Evolutionary conservation across 1,140 invertebrate genomes (phyloP), one percentile per base, ranked within the genome.

Genomic region (Drosophila saltans): DNA sequence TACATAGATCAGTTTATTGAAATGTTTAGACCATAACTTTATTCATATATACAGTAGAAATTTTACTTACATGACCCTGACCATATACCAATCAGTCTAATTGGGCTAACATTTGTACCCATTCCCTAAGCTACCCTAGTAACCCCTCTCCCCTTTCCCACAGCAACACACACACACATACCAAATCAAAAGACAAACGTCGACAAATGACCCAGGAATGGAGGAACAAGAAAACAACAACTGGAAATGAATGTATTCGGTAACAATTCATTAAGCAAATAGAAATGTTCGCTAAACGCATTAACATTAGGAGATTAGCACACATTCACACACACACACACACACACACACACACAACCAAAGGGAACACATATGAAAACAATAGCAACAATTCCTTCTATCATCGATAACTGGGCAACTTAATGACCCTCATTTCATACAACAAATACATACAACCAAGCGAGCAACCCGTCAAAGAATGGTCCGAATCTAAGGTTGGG

Each of bases 251-350:
- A 88, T 88, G 80, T 88, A 82, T 88, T 88, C 63, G 80, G 83
- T 88, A 90, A 90, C 84, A 89, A 89, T 89, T 89, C 84, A 89
- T 89, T 89, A 90, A 84, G 81, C 81, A 90, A 89, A 89, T 89
- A 89, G 84, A 89, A 89, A 89, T 89, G 84, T 85, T 64, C 85
- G 81, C 85, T 89, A 89, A 89, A 89, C 84, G 84, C 84, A 89
- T 89, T 89, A 89, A 89, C 84, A 89, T 89, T 89, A 89, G 90
- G 85, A 90, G 84, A 89, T 89, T 89, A 89, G 85, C 84, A 89
- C 84, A 89, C 84, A 89, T 81, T 41, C 40, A 67, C 45, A 48
- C 43, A 45, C 43, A 48, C 16, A 71, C 16, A 16, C 40, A 67
- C 45, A 48, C 43, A 45, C 43, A 48, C 16, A 71, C 16, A 16